These are phyloP conservation scores for Drosophila formosana DNA, from an alignment of 2,888 invertebrate species.

Conservation along the genomic window DNA sequence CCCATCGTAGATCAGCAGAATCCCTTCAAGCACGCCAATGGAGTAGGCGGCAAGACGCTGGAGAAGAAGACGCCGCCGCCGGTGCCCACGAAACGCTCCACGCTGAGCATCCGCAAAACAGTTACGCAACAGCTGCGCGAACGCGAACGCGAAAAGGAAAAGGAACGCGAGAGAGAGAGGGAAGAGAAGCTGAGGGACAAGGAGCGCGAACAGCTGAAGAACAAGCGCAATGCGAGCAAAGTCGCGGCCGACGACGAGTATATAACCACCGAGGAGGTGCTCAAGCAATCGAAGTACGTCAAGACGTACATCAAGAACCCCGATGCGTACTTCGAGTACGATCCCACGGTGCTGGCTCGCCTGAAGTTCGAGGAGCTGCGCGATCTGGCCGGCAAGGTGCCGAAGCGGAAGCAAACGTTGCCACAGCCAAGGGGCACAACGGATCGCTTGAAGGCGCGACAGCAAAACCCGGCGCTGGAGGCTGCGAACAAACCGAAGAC, in stretches of 20 bases:
- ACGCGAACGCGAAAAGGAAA: slow-evolving; percentile 74
- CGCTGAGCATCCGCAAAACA: slow-evolving; percentile 76
- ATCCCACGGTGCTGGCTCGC: slow-evolving; percentile 83
- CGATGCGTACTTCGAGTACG: slow-evolving; percentile 84
- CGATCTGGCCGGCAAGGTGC: slow-evolving; percentile 72
- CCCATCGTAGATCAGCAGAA: slow-evolving; percentile 85
- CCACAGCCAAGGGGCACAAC: neutral
- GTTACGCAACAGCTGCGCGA: slow-evolving; percentile 75
- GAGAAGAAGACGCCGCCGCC: slow-evolving; percentile 77
- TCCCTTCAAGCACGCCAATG: slow-evolving; percentile 79
- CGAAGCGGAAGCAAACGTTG: slow-evolving; percentile 60
- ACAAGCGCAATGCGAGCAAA: slow-evolving; percentile 44
- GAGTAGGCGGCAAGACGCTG: slow-evolving; percentile 17
- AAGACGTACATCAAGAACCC: slow-evolving; percentile 85
- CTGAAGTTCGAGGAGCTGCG: slow-evolving; percentile 82
- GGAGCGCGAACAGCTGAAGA: slow-evolving; percentile 55
- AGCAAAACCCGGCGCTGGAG: slow-evolving; percentile 14
- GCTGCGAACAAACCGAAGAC: slow-evolving; percentile 52
- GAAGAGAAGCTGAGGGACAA: slow-evolving; percentile 49
- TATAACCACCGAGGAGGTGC: slow-evolving; percentile 84
- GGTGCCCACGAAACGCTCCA: slow-evolving; percentile 80
- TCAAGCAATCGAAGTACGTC: slow-evolving; percentile 85
- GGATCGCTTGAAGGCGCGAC: slow-evolving; percentile 15
- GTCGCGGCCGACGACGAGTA: slow-evolving; percentile 72
- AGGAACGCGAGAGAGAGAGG: slow-evolving; percentile 47